Evolutionary conservation across 2,113 vertebrate genomes (phyloP).

Genomic region (Alaudala cheleensis): DNA sequence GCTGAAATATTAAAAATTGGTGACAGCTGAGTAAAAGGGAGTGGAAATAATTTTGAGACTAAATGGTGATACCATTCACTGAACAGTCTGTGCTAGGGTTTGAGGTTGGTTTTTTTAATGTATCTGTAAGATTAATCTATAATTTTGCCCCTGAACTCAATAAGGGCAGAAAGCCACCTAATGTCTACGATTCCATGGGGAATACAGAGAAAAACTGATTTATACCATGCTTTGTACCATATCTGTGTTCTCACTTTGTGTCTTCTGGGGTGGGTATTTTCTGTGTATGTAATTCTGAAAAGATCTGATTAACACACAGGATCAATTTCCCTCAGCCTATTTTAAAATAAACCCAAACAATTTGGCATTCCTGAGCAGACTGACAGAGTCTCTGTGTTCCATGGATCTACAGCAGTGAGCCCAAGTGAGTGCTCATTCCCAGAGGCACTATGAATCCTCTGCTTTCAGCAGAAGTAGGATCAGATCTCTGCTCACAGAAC

Average conservation of each 20-base stretch:
- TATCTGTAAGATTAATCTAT: background rate
- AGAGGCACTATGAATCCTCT: background rate
- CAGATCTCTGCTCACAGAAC: background rate
- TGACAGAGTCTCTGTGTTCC: background rate
- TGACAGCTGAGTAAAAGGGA: background rate
- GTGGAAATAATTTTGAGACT: background rate
- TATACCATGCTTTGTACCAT: background rate
- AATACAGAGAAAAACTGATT: background rate
- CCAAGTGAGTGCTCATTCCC: background rate
- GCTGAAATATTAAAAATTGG: background rate
- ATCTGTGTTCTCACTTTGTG: background rate
- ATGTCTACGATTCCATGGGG: background rate
- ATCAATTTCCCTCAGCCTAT: background rate
- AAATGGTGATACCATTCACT: accelerated
- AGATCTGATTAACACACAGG: background rate
- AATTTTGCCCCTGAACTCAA: background rate
- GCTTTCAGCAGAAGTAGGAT: background rate
- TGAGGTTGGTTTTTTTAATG: background rate
- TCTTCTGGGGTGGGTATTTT: background rate
- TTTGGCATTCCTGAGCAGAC: background rate
- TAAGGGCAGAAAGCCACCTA: background rate
- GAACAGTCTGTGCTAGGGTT: background rate
- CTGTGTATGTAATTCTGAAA: background rate
- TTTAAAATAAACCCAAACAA: background rate
- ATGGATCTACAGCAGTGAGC: background rate